Percentiles rank a stretch among this genome's conserved stretches.
phyloP scores from a whole-genome alignment of 1,140 invertebrate genomes.

The Drosophila ohnishii region DNA sequence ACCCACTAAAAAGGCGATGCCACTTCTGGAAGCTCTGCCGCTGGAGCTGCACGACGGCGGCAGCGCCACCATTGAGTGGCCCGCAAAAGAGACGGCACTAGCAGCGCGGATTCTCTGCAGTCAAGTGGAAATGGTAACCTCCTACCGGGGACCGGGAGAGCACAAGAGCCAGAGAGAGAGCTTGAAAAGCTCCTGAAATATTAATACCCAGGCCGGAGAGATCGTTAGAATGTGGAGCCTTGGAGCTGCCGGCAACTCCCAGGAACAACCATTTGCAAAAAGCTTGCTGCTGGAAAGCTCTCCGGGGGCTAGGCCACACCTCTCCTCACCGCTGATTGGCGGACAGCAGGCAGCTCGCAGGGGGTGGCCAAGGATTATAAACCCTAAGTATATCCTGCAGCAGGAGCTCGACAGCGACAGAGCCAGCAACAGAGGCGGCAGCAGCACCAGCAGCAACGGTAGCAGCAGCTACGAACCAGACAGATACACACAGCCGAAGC shows the following conservation, averaged over 20 bases:
- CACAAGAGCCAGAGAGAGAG: constrained; percentile 9
- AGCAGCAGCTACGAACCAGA: constrained; percentile 27
- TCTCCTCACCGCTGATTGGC: constrained; percentile 79
- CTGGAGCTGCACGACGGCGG: constrained; percentile 28
- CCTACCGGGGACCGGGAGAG: constrained; percentile 34
- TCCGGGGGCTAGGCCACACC: constrained; percentile 70
- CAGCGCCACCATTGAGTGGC: constrained; percentile 39
- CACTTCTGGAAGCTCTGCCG: constrained; percentile 63
- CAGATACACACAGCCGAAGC: constrained; percentile 62
- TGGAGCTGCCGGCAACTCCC: constrained; percentile 4
- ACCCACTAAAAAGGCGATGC: constrained; percentile 82
- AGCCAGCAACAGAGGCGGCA: constrained; percentile 44
- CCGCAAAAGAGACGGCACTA: constrained; percentile 45
- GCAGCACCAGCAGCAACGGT: constrained; percentile 16
- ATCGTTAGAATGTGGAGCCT: constrained; percentile 9
- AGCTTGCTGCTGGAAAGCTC: constrained; percentile 45
- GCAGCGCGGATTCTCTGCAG: constrained; percentile 11
- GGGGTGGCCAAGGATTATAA: constrained; percentile 79
- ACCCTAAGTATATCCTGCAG: constrained; percentile 74
- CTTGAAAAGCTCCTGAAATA: constrained; percentile 22
- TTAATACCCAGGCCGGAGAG: constrained; percentile 7
- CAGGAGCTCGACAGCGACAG: constrained; percentile 50
- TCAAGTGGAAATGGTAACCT: constrained; percentile 78
- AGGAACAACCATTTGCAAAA: constrained; percentile 58
- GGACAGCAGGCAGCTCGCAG: constrained; percentile 44